Conservation (phyloP, 2,797 vertebrate genomes). For the Siniperca undulata region DNA sequence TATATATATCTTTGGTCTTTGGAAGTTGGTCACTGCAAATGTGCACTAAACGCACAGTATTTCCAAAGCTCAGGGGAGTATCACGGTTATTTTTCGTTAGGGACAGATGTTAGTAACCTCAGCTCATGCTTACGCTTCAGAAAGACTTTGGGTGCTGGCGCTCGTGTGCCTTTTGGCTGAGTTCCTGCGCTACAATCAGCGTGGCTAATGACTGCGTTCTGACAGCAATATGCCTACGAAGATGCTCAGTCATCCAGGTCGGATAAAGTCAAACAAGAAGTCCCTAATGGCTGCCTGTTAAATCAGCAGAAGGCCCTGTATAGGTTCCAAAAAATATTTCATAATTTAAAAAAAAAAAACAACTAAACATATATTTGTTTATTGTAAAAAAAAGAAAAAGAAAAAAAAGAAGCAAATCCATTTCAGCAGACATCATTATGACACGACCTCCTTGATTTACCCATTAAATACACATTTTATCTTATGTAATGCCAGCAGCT, state of each 20-base stretch:
- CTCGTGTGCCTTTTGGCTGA: constrained; percentile 25
- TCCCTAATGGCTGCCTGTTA: constrained; percentile 13
- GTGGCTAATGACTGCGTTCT: constrained; percentile 12
- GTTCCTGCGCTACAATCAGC: constrained; percentile 20
- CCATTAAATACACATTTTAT: not conserved
- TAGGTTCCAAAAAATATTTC: not conserved
- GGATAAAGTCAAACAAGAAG: constrained; percentile 33
- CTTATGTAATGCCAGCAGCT: constrained; percentile 27
- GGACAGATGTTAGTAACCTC: constrained; percentile 15
- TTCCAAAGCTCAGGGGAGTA: not conserved
- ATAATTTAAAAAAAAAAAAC: too few species aligned
- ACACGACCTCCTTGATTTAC: constrained; percentile 5
- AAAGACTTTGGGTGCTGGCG: not conserved
- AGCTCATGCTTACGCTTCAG: not conserved
- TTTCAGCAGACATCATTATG: not conserved
- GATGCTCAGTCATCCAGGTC: constrained; percentile 32
- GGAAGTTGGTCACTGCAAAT: not conserved
- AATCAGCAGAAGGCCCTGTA: constrained; percentile 2
- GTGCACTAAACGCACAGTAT: not conserved
- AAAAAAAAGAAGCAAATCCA: too few species aligned
- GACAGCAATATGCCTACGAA: constrained; percentile 24
- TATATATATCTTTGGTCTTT: too few species aligned
- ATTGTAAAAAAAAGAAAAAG: not conserved
- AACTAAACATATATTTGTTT: constrained; percentile 12
- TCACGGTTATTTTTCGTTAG: not conserved